These are phyloP conservation scores for Ictalurus punctatus DNA, from an alignment of 2,113 vertebrate species.

Conservation along the genomic window DNA sequence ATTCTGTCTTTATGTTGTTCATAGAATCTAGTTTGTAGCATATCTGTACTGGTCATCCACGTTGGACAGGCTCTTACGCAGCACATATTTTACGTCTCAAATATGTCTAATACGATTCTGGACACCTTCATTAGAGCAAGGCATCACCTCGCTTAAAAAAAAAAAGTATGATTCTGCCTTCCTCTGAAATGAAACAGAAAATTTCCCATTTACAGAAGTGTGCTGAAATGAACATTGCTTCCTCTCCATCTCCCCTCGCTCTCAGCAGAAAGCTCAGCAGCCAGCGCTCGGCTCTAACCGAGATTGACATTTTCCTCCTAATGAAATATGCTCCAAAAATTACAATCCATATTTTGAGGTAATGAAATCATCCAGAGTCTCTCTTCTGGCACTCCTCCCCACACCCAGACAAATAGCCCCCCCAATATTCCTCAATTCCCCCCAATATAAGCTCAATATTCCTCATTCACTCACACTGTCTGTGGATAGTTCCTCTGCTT, in stretches of 20 bases:
- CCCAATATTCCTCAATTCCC: no score
- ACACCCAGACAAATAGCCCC: slow-evolving; percentile 31
- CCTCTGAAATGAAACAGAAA: slow-evolving; percentile 46
- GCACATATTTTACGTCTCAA: slow-evolving; percentile 21
- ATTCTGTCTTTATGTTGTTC: background rate
- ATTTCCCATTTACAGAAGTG: slow-evolving; percentile 49
- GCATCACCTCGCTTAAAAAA: slow-evolving; percentile 29
- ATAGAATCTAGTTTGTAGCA: slow-evolving; percentile 6
- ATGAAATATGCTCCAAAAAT: slow-evolving; percentile 53
- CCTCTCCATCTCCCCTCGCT: slow-evolving; percentile 6
- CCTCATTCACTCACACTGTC: slow-evolving; percentile 22
- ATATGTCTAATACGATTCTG: slow-evolving; percentile 38
- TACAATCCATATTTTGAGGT: slow-evolving; percentile 52
- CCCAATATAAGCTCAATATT: slow-evolving; percentile 10
- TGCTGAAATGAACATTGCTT: slow-evolving; percentile 50
- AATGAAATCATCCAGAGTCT: slow-evolving; percentile 55
- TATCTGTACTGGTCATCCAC: slow-evolving; percentile 27
- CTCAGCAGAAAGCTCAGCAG: slow-evolving; percentile 39
- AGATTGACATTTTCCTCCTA: slow-evolving; percentile 53
- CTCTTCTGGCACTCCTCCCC: slow-evolving; percentile 45
- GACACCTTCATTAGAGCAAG: slow-evolving; percentile 46
- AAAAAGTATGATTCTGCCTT: slow-evolving; percentile 35
- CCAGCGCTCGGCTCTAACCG: slow-evolving; percentile 38
- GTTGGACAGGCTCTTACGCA: slow-evolving; percentile 13
- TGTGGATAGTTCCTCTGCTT: slow-evolving; percentile 51